phyloP scores from a whole-genome alignment of 2,113 vertebrate genomes.

The Mesocricetus auratus region DNA sequence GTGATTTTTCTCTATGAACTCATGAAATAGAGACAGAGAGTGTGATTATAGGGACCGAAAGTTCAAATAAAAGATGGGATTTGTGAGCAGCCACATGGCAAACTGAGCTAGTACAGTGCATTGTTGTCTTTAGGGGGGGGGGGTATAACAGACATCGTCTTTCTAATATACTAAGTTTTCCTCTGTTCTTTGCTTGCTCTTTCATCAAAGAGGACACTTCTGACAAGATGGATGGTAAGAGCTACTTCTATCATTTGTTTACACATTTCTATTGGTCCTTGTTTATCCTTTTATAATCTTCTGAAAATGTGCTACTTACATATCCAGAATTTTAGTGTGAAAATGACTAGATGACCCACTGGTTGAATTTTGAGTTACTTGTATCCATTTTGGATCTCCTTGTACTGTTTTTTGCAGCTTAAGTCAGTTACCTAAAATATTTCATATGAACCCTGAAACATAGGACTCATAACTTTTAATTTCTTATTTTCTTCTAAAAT shows the following conservation, averaged over 20 bases:
- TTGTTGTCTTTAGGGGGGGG: slow-evolving; percentile 76
- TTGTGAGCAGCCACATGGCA: not conserved
- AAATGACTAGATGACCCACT: slow-evolving; percentile 31
- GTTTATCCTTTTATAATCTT: slow-evolving; percentile 67
- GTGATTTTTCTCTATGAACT: not conserved
- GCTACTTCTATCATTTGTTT: slow-evolving; percentile 84
- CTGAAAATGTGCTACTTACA: slow-evolving; percentile 33
- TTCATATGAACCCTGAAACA: slow-evolving; percentile 50
- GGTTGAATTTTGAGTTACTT: slow-evolving; percentile 25
- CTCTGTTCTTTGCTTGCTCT: slow-evolving; percentile 91
- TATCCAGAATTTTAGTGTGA: slow-evolving; percentile 14
- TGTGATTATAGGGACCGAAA: not conserved
- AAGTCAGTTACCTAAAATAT: slow-evolving; percentile 12
- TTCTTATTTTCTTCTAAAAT: slow-evolving; percentile 40
- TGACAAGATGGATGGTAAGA: slow-evolving; percentile 99
- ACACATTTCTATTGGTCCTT: slow-evolving; percentile 58
- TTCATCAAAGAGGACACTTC: slow-evolving; percentile 98
- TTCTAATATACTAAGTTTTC: slow-evolving; percentile 92
- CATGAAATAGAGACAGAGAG: not conserved
- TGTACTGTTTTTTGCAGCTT: slow-evolving; percentile 21
- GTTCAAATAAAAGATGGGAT: not conserved
- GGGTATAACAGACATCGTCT: slow-evolving; percentile 79
- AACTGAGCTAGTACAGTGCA: slow-evolving; percentile 70
- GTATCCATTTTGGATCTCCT: not conserved
- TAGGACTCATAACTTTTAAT: not conserved